Conservation (phyloP, 1,140 invertebrate genomes). For the Diachasmimorpha longicaudata region DNA sequence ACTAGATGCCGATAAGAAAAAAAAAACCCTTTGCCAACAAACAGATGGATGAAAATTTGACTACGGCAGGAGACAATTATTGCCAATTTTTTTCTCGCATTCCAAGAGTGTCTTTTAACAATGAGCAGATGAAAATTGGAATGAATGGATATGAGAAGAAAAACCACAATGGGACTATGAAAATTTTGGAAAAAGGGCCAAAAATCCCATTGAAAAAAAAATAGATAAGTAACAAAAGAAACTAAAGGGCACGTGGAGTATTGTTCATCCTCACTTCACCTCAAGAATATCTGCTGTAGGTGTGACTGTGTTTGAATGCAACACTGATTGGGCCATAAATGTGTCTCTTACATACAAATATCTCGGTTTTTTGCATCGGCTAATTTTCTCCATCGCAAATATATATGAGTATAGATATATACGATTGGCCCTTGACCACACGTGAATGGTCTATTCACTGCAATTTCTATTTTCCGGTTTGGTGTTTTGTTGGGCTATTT, state of each 20-base stretch:
- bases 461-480: neutral
- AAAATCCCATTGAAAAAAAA: neutral
- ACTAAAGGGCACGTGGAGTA: neutral
- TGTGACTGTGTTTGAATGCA: conserved; percentile 61
- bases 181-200: neutral
- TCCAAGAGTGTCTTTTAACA: no score
- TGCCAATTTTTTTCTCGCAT: no score
- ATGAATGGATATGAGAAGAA: neutral
- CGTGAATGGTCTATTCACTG: conserved; percentile 26
- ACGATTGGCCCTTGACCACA: conserved; percentile 37
- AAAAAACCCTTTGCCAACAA: conserved; percentile 7
- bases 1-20: conserved; percentile 19
- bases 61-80: neutral
- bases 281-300: conserved; percentile 45
- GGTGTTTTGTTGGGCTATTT: neutral
- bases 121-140: neutral
- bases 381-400: conserved; percentile 23
- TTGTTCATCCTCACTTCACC: conserved; percentile 36
- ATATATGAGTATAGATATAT: conserved; percentile 39
- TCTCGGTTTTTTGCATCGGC: conserved; percentile 35
- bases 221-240: neutral
- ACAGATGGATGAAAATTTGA: neutral
- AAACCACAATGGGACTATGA: neutral
- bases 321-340: conserved; percentile 62
- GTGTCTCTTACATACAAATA: conserved; percentile 52